Conservation (phyloP, 2,888 invertebrate species). For the Vesta saturnalis region DNA sequence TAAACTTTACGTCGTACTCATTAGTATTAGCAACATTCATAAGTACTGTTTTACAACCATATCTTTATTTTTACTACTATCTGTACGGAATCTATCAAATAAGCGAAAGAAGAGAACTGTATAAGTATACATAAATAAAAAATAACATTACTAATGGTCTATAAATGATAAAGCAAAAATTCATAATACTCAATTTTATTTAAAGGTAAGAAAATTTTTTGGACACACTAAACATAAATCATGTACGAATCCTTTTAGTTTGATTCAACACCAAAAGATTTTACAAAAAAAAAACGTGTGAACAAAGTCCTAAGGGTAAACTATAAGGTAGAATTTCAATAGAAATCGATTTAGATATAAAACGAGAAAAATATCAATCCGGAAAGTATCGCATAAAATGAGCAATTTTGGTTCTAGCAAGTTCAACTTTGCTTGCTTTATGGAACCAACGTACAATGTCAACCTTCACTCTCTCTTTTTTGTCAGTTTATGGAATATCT, state of each 20-base stretch:
- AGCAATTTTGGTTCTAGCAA: constrained; percentile 48
- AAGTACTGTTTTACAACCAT: no score
- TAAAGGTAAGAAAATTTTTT: no score
- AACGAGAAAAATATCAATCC: constrained; percentile 43
- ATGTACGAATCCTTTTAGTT: not conserved
- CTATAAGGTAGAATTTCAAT: constrained; percentile 44
- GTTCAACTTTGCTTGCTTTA: constrained; percentile 39
- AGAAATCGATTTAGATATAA: constrained; percentile 48
- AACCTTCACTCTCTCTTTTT: constrained; percentile 19
- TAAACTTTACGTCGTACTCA: no score
- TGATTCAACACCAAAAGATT: not conserved
- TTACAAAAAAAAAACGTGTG: constrained; percentile 13
- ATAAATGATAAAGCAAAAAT: no score
- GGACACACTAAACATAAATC: not conserved
- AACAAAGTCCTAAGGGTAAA: constrained; percentile 18
- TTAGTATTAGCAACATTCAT: no score
- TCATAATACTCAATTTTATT: no score
- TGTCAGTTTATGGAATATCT: constrained; percentile 38
- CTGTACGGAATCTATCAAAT: no score
- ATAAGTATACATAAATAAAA: no score
- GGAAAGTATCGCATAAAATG: constrained; percentile 49
- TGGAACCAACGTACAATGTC: constrained; percentile 24
- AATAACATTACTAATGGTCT: no score
- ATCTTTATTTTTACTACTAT: no score
- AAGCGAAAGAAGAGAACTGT: no score